Percentiles rank a stretch among this genome's conserved stretches.
Evolutionary conservation across 2,113 vertebrate genomes (phyloP).

Genomic region (Lagopus leucura): DNA sequence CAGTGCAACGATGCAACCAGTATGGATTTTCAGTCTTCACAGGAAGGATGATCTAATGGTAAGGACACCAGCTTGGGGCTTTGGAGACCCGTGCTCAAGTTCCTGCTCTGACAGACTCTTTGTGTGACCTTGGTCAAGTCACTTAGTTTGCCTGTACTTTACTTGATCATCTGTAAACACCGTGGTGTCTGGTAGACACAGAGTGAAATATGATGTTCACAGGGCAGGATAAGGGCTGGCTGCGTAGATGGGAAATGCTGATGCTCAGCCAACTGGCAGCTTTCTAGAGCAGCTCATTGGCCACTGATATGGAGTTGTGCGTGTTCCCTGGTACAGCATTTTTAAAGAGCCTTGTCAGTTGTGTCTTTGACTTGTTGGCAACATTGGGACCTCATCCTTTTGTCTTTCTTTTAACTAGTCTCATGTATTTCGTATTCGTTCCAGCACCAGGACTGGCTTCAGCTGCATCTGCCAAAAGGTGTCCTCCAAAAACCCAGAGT

Average conservation of each 20-base stretch:
- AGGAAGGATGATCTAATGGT: slow-evolving; percentile 25
- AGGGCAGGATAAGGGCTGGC: not conserved
- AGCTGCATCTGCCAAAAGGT: not conserved
- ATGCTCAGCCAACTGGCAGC: not conserved
- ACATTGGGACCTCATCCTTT: not conserved
- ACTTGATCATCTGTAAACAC: not conserved
- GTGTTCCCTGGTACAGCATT: not conserved
- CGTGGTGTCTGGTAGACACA: not conserved
- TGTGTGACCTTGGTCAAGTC: not conserved
- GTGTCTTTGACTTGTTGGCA: not conserved
- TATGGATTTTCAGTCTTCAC: slow-evolving; percentile 55
- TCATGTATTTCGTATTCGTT: not conserved
- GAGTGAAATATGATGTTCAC: not conserved
- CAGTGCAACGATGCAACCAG: not conserved
- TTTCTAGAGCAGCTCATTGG: not conserved
- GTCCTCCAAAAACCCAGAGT: not conserved
- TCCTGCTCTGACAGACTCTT: not conserved
- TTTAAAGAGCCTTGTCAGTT: not conserved
- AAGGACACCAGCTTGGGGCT: not conserved
- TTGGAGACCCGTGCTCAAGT: not conserved
- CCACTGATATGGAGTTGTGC: accelerated
- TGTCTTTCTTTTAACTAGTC: not conserved
- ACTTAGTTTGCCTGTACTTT: not conserved
- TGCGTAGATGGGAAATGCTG: not conserved
- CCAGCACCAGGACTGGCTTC: not conserved